These are phyloP conservation scores for Tamandua tetradactyla DNA, from an alignment of 2,797 vertebrate species.

Conservation along the genomic window DNA sequence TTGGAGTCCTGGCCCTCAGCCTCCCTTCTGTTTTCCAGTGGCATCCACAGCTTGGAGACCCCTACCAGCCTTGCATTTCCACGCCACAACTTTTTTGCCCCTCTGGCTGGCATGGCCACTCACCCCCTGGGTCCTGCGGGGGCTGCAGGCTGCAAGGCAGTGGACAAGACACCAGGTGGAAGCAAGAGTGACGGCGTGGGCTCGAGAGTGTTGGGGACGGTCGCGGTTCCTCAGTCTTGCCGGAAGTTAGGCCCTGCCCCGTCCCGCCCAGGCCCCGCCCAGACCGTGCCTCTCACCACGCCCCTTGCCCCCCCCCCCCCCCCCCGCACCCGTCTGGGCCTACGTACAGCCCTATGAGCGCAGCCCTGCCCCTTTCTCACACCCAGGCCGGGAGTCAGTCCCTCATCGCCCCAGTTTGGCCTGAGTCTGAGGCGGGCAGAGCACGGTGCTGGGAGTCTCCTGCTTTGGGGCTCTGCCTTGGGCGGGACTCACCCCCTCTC, in stretches of 20 bases:
- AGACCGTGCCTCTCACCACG: not conserved
- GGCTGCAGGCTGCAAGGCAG: not conserved
- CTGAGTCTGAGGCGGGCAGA: not conserved
- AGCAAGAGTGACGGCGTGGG: rapidly evolving
- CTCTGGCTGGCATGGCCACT: not conserved
- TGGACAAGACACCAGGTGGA: rapidly evolving
- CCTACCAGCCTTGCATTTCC: not conserved
- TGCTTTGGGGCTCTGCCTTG: rapidly evolving
- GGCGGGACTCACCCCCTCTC: not conserved
- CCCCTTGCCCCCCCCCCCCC: no score
- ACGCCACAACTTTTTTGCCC: not conserved
- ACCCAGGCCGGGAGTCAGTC: not conserved
- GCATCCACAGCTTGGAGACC: not conserved
- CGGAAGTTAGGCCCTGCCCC: no score
- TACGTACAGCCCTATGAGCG: no score
- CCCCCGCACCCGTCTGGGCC: no score
- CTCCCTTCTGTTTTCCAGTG: not conserved
- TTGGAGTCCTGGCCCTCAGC: not conserved
- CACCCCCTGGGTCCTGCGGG: not conserved
- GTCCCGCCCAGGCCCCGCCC: not conserved
- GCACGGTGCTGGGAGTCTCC: not conserved
- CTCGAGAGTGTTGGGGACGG: not conserved
- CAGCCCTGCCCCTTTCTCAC: not conserved
- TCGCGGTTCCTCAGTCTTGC: no score
- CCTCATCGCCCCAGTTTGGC: not conserved